Base-by-base conservation (phyloP, 2,797 vertebrate species). In the Enteromius radiatus region DNA sequence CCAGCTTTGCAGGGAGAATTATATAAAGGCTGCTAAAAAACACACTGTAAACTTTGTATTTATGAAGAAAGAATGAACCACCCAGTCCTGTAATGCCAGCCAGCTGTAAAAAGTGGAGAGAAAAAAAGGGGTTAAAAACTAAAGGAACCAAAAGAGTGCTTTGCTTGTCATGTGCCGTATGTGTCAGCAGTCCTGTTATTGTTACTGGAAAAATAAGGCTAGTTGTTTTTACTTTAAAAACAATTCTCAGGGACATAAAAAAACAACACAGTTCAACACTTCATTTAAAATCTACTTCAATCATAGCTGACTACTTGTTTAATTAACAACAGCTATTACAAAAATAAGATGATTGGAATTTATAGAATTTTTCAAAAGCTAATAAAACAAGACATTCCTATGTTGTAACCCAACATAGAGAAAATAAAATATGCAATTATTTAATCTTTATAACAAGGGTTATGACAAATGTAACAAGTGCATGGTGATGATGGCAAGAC, bases 1-100 rank as follows among this genome's bases (percentile, higher is more conserved):
- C 74, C 28, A 83, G 41, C 3, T 28, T 3, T 19, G n/a, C 81
- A 63, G 81, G 81, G 9, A 83, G 54, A 38, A 6, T 19, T 45
- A 70, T 28, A 49, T 47, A 77, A 23, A 61, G 19, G 31, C 21
- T 49, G 41, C 49, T 83, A 15, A 83, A 83, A 19, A 83, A 70
- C 28, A 61, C 14, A 38, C 28, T 0, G n/a, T 28, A 69, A 12
- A 33, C 9, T 49, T 11, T 70, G 81, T 83, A 78, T 70, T 61
- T 63, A 28, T 61, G 52, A 41, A 83, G 65, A 43, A 83, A 38
- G 31, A 61, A 70, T 61, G 41, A 45, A 41, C 81, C 81, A 49
- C n/a, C 1, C 15, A 70, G 21, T 49, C 64, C 64, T 11, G 67
- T 36, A 49, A 78, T 49, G 3, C 74, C 81, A 19, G 52, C 31